Conservation (phyloP, 2,797 vertebrate species). For the Lepilemur septentrionalis region DNA sequence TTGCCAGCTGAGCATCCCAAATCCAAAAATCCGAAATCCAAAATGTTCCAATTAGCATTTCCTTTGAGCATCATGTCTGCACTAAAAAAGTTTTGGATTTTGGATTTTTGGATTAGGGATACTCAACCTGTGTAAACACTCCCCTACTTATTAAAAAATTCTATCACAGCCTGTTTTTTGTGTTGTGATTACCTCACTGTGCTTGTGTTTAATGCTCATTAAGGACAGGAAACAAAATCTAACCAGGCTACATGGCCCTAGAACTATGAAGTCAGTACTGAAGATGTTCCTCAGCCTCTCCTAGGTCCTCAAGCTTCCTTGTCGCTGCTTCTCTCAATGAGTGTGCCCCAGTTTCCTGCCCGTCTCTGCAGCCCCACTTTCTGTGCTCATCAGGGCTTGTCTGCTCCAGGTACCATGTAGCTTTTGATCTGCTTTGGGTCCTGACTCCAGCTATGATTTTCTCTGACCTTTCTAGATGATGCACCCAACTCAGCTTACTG, state of each 20-base stretch:
- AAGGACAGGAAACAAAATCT: background rate
- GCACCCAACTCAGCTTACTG: background rate
- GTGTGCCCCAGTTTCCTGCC: no score
- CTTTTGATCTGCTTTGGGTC: background rate
- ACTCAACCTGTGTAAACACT: background rate
- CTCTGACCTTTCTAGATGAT: background rate
- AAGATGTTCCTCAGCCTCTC: background rate
- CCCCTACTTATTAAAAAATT: background rate
- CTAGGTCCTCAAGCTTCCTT: background rate
- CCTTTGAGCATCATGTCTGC: background rate
- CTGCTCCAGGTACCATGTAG: no score
- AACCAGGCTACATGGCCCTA: background rate
- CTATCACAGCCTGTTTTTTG: background rate
- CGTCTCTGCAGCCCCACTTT: background rate
- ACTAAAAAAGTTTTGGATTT: background rate
- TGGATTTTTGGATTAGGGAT: background rate
- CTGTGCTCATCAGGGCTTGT: background rate
- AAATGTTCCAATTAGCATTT: background rate
- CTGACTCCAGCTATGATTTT: background rate
- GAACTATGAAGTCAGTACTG: background rate
- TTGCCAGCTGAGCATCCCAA: no score
- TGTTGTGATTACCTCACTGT: background rate
- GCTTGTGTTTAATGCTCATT: background rate
- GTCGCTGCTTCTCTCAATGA: background rate
- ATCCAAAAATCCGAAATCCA: background rate